Conservation (phyloP, 2,113 vertebrate genomes). For the Hemicordylus capensis region DNA sequence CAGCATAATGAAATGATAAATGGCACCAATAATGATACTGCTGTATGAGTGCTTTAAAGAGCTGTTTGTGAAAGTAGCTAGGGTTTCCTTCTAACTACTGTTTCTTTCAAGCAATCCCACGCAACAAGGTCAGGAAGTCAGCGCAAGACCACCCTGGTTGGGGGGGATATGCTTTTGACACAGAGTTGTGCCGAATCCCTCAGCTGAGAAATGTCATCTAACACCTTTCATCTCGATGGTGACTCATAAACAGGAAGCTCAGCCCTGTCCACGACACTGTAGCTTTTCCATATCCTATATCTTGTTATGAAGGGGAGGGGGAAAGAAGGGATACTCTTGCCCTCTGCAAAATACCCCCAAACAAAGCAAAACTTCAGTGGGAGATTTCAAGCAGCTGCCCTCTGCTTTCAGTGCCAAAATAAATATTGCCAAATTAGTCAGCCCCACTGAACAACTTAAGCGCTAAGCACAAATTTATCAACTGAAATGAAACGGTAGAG, state of each 20-base stretch:
- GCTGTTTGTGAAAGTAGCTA: constrained; percentile 43
- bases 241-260: constrained; percentile 87
- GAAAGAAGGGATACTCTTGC: constrained; percentile 14
- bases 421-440: constrained; percentile 84
- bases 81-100: constrained; percentile 78
- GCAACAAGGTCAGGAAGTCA: constrained; percentile 82
- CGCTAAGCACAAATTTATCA: constrained; percentile 81
- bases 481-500: constrained; percentile 75
- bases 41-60: constrained; percentile 51
- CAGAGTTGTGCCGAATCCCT: constrained; percentile 73
- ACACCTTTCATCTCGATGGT: constrained; percentile 86
- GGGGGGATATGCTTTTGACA: constrained; percentile 61
- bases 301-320: constrained; percentile 68
- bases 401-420: constrained; percentile 77
- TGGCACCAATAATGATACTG: constrained; percentile 39
- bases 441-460: constrained; percentile 84
- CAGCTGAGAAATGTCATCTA: constrained; percentile 87
- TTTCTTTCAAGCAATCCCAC: constrained; percentile 78
- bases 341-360: constrained; percentile 42
- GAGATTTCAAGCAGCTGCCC: constrained; percentile 79
- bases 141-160: constrained; percentile 81
- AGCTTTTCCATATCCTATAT: constrained; percentile 80
- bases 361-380: constrained; percentile 69
- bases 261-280: constrained; percentile 75
- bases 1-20: constrained; percentile 16